Conservation (phyloP, 2,888 invertebrate species). For the Spicauda simplicius region DNA sequence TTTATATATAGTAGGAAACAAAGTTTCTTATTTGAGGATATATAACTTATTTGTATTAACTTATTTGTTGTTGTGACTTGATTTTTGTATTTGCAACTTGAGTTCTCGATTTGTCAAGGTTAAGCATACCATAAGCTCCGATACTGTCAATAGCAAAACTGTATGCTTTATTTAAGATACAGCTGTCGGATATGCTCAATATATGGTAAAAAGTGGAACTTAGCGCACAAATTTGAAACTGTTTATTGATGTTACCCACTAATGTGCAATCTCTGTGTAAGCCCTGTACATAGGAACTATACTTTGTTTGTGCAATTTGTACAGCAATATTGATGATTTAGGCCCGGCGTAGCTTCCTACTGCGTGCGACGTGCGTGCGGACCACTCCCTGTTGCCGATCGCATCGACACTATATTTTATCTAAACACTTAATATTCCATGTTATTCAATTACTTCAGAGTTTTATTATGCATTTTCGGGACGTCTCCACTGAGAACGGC, state of each 20-base stretch:
- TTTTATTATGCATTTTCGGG: constrained; percentile 20
- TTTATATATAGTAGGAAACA: constrained; percentile 78
- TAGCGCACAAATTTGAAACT: constrained; percentile 82
- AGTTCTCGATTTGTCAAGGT: constrained; percentile 56
- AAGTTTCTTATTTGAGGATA: constrained; percentile 79
- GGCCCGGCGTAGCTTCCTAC: constrained; percentile 49
- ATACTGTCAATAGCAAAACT: constrained; percentile 84
- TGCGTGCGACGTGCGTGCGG: constrained; percentile 41
- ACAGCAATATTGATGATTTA: constrained; percentile 66
- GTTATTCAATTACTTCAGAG: constrained; percentile 32
- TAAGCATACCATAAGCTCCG: constrained; percentile 60
- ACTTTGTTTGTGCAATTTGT: constrained; percentile 73
- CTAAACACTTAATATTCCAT: constrained; percentile 16
- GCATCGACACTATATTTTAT: not conserved
- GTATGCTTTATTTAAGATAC: constrained; percentile 76
- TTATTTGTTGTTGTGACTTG: constrained; percentile 82
- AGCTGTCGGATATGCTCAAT: constrained; percentile 83
- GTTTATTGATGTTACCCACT: constrained; percentile 79
- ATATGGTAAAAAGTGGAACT: constrained; percentile 79
- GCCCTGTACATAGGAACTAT: constrained; percentile 72
- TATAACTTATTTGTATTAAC: constrained; percentile 78
- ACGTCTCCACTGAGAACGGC: constrained; percentile 21
- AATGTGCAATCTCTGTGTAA: constrained; percentile 75
- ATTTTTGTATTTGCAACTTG: constrained; percentile 63
- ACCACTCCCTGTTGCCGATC: constrained; percentile 24